These are phyloP conservation scores for Macrostomum cliftonense DNA, from an alignment of 2,888 invertebrate species.

Conservation along the genomic window DNA sequence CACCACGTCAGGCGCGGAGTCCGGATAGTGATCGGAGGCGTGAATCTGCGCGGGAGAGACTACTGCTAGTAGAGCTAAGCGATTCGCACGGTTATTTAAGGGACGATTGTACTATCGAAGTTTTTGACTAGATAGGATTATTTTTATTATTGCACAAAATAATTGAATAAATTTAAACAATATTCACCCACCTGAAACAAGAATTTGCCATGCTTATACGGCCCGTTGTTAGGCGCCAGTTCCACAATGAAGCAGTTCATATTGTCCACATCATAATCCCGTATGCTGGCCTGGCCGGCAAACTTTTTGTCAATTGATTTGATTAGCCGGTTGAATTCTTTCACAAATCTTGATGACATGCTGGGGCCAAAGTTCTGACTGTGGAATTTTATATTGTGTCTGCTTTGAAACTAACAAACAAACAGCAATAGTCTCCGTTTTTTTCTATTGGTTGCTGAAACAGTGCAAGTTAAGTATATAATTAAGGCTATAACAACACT, in stretches of 20 bases:
- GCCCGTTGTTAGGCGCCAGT: constrained; percentile 18
- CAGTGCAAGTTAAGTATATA: too few relatives aligned
- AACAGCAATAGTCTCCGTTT: too few relatives aligned
- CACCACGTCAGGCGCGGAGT: constrained; percentile 82
- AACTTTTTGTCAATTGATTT: constrained; percentile 15
- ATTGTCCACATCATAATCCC: constrained; percentile 14
- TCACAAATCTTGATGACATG: background rate
- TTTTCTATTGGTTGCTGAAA: too few relatives aligned
- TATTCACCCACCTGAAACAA: constrained; percentile 22
- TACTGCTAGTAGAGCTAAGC: background rate
- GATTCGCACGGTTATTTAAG: too few relatives aligned
- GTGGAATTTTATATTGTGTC: too few relatives aligned
- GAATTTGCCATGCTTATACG: constrained; percentile 19
- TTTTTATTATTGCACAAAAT: too few relatives aligned
- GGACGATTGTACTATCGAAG: too few relatives aligned
- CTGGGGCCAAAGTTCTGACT: too few relatives aligned
- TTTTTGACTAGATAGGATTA: too few relatives aligned
- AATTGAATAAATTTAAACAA: too few relatives aligned
- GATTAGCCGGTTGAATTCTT: constrained; percentile 16
- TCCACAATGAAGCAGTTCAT: constrained; percentile 12
- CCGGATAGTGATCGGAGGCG: constrained; percentile 80
- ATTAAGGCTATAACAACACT: too few relatives aligned
- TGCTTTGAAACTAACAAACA: too few relatives aligned
- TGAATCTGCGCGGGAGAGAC: constrained; percentile 63
- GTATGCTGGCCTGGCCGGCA: constrained; percentile 18